Evolutionary conservation across 2,113 vertebrate genomes (phyloP), one percentile per base, ranked within the genome.

Genomic region (Megaceryle maxima): DNA sequence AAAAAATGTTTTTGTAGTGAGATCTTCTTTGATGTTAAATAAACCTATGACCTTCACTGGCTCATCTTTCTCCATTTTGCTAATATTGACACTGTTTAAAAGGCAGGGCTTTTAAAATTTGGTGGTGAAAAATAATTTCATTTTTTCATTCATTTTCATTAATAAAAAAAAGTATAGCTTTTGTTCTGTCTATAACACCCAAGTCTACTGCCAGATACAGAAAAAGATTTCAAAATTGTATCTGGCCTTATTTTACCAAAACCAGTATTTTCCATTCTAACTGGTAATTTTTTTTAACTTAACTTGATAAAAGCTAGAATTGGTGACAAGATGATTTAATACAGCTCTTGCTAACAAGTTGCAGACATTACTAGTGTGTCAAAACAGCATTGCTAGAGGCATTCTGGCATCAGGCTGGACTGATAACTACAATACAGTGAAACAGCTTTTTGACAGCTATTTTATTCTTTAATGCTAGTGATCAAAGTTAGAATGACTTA

Each of bases 321-420:
- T 88, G 48, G n/a, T 92, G 96, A 96, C 84, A 50, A 11, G 67
- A 55, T 94, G 88, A 97, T 97, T 93, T 94, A 96, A 96, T 96
- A 77, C 28, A 92, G 33, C n/a, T 70, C 69, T 83, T 79, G 48
- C 80, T 94, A 96, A 97, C 95, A 97, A 97, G 86, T 75, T 95
- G 73, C 83, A 97, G 96, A 83, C 83, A 66, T 92, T 95, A 86
- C 68, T 85, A 91, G 48, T 73, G 68, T 88, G 68, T 84, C 76
- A 96, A 56, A 96, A 92, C 31, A 74, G 44, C 83, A 89, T 39
- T 95, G 87, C 88, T 87, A 67, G 86, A 92, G 88, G 85, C 91
- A 57, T 82, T 87, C 62, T 81, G 82, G 74, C 31, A 2, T 41
- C 74, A 53, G 78, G 55, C 92, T 93, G 96, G 90, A 79, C 93